Evolutionary conservation across 2,113 vertebrate species (phyloP), one percentile per base, ranked within the genome.

Genomic region (Pseudolaguvia tuberculata): DNA sequence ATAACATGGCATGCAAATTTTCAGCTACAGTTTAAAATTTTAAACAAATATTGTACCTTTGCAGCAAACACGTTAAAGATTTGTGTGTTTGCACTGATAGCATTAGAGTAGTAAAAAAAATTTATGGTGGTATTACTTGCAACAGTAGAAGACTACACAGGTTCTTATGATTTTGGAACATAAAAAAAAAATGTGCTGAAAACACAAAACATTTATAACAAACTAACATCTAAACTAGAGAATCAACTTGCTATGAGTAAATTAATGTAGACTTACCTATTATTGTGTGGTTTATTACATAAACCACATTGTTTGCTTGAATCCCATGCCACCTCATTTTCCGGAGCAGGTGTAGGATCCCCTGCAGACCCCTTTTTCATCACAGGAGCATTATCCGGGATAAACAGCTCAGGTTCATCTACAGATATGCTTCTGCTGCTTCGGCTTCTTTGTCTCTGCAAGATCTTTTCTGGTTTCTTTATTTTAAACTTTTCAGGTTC

Each of bases 381-480:
- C 78, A 92, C 87, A 31, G 96, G 93, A 78, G 97, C 96, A n/a
- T 99, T 99, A 84, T 99, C 97, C 67, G 97, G 97, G 85, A 99
- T 93, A 80, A 99, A 99, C 71, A 99, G 88, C 0, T 93, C 93
- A 2, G 97, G 97, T 79, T 99, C 97, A n/a, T 99, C 96, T 84
- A 98, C 76, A 15, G 96, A 98, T 80, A 97, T 87, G 79, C 93
- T 95, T 84, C 87, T 92, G 66, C 89, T 86, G 63, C 87, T 95
- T 87, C 92, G 93, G 84, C 91, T 96, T 84, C 92, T 94, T 75
- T 94, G 95, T 11, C 89, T 93, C 0, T 93, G 93, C 51, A 94
- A 76, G 55, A 87, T 88, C 84, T 92, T 97, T 63, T 95, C 95
- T 1, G 80, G 81, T 85, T 93, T 97, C 90, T 92, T 97, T 5